Evolutionary conservation across 2,113 vertebrate species (phyloP), one percentile per base, ranked within the genome.

Genomic region (Triplophysa dalaica): DNA sequence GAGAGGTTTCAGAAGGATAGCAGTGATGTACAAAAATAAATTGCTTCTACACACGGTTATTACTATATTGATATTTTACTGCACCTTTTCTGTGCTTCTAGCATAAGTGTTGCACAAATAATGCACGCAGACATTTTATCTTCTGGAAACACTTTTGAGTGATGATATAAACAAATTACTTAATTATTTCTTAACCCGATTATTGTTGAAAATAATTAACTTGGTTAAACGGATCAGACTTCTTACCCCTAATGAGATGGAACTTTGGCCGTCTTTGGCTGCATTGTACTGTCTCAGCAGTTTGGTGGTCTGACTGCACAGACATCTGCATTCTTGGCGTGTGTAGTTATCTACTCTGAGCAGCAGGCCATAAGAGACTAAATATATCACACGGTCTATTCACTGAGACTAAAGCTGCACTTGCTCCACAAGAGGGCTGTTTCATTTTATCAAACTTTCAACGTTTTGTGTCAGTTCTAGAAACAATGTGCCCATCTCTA

Each of bases 291-390:
- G 60, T 70, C 77, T 82, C 82, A 87, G 75, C 77, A 84, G 81
- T 82, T 85, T 66, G 82, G 73, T 83, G 65, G 78, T 81, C 79
- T 70, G 82, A 84, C 77, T 84, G 81, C 76, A 78, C 58, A 77
- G 56, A 84, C 84, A 84, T 86, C 78, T 86, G 80, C 85, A 77
- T 86, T 82, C 61, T 83, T 81, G 82, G 85, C 84, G 82, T 84
- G 74, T 82, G 75, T 72, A 82, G 83, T 85, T 84, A 85, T 84
- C 84, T 84, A 69, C 80, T 74, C 80, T 77, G 76, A 79, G 78
- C 82, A 86, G 85, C 63, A 84, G 85, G 77, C 75, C 75, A 80
- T 68, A 79, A 74, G 75, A 83, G 76, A 77, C 80, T 82, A 70
- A 76, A 83, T 81, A 86, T 76, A 80, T 77, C 82, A 84, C 82